phyloP scores from a whole-genome alignment of 2,888 invertebrate species.

The Alsophila aescularia region DNA sequence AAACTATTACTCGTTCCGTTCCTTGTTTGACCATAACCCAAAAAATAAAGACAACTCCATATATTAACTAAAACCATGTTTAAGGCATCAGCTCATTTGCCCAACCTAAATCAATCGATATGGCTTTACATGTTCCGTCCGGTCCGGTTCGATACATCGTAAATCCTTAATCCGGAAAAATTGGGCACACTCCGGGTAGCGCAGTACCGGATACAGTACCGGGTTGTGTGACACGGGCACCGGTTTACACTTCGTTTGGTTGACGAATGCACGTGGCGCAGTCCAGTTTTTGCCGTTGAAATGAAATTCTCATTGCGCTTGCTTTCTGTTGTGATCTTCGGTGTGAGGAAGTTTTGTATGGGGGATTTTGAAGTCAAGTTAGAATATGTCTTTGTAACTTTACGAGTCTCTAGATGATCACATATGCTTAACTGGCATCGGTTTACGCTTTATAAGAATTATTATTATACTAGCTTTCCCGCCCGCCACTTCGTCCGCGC shows the following conservation, averaged over 20 bases:
- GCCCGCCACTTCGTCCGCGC: too few species aligned
- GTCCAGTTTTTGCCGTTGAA: not conserved
- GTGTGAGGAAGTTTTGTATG: not conserved
- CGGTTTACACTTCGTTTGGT: conserved; percentile 65
- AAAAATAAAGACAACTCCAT: too few species aligned
- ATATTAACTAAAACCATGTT: not conserved
- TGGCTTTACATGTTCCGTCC: conserved; percentile 58
- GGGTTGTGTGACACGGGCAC: conserved; percentile 28
- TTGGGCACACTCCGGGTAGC: conserved; percentile 48
- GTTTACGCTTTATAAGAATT: too few species aligned
- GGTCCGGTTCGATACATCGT: conserved; percentile 56
- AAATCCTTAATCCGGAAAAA: conserved; percentile 73
- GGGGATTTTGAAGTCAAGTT: too few species aligned
- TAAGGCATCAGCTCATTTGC: conserved; percentile 15
- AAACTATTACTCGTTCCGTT: too few species aligned
- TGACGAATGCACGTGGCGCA: conserved; percentile 46
- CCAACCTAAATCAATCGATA: conserved; percentile 26
- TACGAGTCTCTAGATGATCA: too few species aligned
- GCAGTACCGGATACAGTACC: conserved; percentile 28
- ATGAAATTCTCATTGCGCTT: not conserved
- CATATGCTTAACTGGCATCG: too few species aligned
- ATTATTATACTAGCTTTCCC: not conserved
- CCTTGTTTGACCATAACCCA: too few species aligned
- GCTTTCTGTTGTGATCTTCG: not conserved
- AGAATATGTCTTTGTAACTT: too few species aligned